Evolutionary conservation across 2,888 invertebrate species (phyloP).

Genomic region (Epinotia demarniana): DNA sequence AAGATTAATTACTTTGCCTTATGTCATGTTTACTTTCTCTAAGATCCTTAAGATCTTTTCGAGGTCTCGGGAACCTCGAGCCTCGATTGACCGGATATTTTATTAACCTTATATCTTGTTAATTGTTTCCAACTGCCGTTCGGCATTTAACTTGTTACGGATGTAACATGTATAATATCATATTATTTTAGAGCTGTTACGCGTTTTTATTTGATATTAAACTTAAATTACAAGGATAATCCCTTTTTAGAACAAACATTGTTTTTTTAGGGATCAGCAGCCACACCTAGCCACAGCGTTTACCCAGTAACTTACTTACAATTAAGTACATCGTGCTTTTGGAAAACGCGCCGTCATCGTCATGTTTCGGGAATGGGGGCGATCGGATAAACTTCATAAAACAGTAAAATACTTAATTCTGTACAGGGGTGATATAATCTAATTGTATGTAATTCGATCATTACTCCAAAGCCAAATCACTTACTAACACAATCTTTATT

Average conservation of each 20-base stretch:
- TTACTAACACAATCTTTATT: not conserved
- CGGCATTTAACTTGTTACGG: constrained; percentile 28
- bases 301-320: too few species aligned
- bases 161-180: constrained; percentile 9
- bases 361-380: too few species aligned
- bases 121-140: constrained; percentile 30
- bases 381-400: not conserved
- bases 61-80: constrained; percentile 35
- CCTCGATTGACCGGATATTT: constrained; percentile 24
- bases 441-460: not conserved
- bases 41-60: constrained; percentile 36
- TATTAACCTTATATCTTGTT: constrained; percentile 8
- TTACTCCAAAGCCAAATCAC: not conserved
- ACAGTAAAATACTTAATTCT: not conserved
- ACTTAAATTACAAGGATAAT: not conserved
- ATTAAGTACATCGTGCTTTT: not conserved
- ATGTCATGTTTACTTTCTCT: constrained; percentile 28
- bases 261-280: too few species aligned
- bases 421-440: not conserved
- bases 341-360: not conserved
- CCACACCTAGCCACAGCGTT: too few species aligned
- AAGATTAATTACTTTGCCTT: constrained; percentile 15
- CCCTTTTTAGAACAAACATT: too few species aligned
- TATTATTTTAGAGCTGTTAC: not conserved
- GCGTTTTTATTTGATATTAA: not conserved